Evolutionary conservation across 2,888 invertebrate genomes (phyloP), one percentile per base, ranked within the genome.

Genomic region (Loripinus fragilis): DNA sequence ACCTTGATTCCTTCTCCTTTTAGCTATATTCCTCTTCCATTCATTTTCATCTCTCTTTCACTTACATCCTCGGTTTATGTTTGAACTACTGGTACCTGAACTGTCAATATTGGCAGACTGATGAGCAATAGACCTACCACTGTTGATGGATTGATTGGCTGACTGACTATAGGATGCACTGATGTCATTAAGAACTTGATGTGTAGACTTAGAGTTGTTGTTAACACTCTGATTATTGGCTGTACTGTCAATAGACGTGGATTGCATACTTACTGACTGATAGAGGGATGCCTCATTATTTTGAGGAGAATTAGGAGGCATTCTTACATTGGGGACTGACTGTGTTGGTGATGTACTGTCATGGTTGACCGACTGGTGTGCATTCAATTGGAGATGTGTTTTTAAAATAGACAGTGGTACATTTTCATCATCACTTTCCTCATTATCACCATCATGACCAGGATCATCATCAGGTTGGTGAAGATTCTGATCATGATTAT

Each of bases 11-110:
- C 60, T 15, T 15, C 42, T 1, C 1, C 70, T 25, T 30, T 74
- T 74, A 33, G 69, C 42, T 12, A 74, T 30, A 69, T 68, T 69
- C 25, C 69, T 25, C 30, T 60, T 74, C 74, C 74, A 74, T 1
- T 42, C 17, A 15, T 23, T 30, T 0, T 15, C n/a, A 74, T 69
- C 50, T 25, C 69, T 30, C 8, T 25, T 69, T 30, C 74, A 15
- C 28, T 74, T 69, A 45, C 74, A 55, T 5, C 45, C 45, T 30
- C 65, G 7, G 5, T 64, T 64, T 15, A 64, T 25, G 5, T 30
- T 8, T 17, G 35, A n/a, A 3, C 3, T 3, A 33, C 28, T 17
- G 28, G 15, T 28, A 25, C 28, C 5, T 50, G 7, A 5, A 50
- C n/a, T n/a, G n/a, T 50, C 50, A n/a, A 5, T 50, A 20, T 50